Evolutionary conservation across 2,888 invertebrate species (phyloP).

Genomic region (Aleiodes leptofemur): DNA sequence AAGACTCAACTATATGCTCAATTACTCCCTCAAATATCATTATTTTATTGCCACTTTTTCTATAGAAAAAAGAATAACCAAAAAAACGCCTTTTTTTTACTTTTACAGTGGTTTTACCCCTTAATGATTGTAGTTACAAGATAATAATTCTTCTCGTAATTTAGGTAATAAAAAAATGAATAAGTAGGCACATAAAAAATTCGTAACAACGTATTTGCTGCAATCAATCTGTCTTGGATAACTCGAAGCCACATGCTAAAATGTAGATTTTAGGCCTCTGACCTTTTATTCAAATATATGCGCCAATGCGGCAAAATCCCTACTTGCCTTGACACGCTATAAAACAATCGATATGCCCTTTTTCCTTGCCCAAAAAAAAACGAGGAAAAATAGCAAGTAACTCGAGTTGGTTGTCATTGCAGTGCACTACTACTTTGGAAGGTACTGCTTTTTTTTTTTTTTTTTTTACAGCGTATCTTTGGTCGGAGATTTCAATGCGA

Average conservation of each 20-base stretch:
- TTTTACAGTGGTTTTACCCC: too few relatives aligned
- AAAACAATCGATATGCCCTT: background rate
- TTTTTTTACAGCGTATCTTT: constrained; percentile 12
- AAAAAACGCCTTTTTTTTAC: too few relatives aligned
- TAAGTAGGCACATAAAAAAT: constrained; percentile 13
- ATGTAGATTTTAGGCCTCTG: constrained; percentile 44
- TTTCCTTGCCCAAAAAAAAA: background rate
- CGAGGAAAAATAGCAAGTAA: background rate
- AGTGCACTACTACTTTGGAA: too few relatives aligned
- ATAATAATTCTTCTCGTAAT: constrained; percentile 7
- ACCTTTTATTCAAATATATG: constrained; percentile 39
- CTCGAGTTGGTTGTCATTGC: too few relatives aligned
- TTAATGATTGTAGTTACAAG: constrained; percentile 17
- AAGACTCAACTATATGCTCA: too few relatives aligned
- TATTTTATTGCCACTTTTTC: too few relatives aligned
- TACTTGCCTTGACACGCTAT: constrained; percentile 37
- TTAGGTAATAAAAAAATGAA: constrained; percentile 3
- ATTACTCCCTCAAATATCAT: too few relatives aligned
- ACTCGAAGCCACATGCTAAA: constrained; percentile 38
- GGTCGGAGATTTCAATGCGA: constrained; percentile 52
- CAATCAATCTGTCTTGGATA: constrained; percentile 21
- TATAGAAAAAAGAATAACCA: too few relatives aligned
- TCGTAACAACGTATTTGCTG: background rate
- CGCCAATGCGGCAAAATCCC: constrained; percentile 45
- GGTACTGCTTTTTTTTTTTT: background rate